Conservation (phyloP, 2,113 vertebrate genomes). For the Ginglymostoma cirratum region DNA sequence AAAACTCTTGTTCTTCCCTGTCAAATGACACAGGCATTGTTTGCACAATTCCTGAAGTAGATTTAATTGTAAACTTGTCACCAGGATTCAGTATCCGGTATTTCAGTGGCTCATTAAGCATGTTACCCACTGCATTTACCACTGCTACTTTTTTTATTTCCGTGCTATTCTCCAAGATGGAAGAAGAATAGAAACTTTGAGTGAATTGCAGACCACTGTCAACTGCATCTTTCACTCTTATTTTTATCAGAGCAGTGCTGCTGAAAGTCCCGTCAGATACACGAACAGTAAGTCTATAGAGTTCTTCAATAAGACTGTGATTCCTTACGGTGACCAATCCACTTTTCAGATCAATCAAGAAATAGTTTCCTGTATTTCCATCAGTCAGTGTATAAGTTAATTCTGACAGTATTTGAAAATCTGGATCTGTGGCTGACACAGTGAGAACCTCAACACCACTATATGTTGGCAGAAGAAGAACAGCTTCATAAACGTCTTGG, state of each 20-base stretch:
- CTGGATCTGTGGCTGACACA: constrained; percentile 80
- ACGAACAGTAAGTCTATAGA: constrained; percentile 74
- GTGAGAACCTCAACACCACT: constrained; percentile 81
- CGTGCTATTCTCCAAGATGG: constrained; percentile 79
- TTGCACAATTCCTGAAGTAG: constrained; percentile 88
- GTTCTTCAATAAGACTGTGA: constrained; percentile 80
- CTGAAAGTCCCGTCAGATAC: constrained; percentile 93
- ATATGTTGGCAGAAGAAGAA: constrained; percentile 84
- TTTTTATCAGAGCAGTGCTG: constrained; percentile 72
- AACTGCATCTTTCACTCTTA: constrained; percentile 79
- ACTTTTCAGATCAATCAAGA: constrained; percentile 70
- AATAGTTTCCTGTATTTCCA: constrained; percentile 67
- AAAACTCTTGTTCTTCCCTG: constrained; percentile 82
- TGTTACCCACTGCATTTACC: constrained; percentile 84
- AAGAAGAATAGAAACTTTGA: constrained; percentile 75
- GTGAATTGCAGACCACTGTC: constrained; percentile 88
- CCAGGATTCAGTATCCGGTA: constrained; percentile 87
- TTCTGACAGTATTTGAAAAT: constrained; percentile 73
- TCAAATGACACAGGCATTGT: constrained; percentile 85
- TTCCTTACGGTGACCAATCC: constrained; percentile 81
- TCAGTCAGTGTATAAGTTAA: constrained; percentile 79
- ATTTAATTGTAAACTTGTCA: constrained; percentile 80
- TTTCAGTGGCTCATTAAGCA: constrained; percentile 84
- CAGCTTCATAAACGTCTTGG: constrained; percentile 76
- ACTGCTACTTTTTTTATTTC: constrained; percentile 84